These are phyloP conservation scores for Poeciliopsis prolifica DNA, from an alignment of 2,113 vertebrate species.

Conservation along the genomic window DNA sequence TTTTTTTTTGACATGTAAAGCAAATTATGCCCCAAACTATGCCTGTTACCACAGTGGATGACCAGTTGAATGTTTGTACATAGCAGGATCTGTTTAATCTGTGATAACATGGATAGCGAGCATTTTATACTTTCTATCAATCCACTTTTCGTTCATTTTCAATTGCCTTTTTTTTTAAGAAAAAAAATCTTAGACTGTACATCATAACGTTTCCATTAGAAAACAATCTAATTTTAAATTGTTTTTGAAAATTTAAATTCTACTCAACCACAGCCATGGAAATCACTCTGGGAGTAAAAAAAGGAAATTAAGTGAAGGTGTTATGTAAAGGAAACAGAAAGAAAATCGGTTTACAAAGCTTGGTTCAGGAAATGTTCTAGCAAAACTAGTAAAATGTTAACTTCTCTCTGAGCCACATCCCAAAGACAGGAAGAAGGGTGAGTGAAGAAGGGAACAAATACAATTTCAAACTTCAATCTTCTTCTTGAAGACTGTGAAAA, in stretches of 20 bases:
- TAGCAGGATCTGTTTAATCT: constrained; percentile 13
- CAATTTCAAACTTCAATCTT: constrained; percentile 51
- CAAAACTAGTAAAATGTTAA: constrained; percentile 36
- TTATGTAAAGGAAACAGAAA: constrained; percentile 55
- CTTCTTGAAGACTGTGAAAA: constrained; percentile 43
- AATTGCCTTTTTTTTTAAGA: constrained; percentile 54
- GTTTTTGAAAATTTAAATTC: constrained; percentile 63
- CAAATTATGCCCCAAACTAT: constrained; percentile 49
- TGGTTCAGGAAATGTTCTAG: constrained; percentile 51
- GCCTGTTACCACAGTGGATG: constrained; percentile 36
- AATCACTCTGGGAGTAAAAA: constrained; percentile 60
- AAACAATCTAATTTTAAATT: constrained; percentile 63
- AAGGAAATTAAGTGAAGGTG: constrained; percentile 8
- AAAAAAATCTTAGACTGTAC: constrained; percentile 78
- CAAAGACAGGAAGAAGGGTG: constrained; percentile 19
- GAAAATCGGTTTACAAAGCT: constrained; percentile 56
- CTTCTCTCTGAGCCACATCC: not conserved
- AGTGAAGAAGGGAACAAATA: constrained; percentile 41
- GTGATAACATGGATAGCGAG: constrained; percentile 58
- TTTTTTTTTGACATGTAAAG: constrained; percentile 60
- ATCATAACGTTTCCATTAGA: constrained; percentile 70
- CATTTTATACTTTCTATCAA: constrained; percentile 67
- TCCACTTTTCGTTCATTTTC: constrained; percentile 63
- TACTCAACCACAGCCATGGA: constrained; percentile 65
- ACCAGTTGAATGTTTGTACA: constrained; percentile 46